These are phyloP conservation scores for Melanchra persicariae DNA, from an alignment of 2,888 invertebrate species.

Conservation along the genomic window DNA sequence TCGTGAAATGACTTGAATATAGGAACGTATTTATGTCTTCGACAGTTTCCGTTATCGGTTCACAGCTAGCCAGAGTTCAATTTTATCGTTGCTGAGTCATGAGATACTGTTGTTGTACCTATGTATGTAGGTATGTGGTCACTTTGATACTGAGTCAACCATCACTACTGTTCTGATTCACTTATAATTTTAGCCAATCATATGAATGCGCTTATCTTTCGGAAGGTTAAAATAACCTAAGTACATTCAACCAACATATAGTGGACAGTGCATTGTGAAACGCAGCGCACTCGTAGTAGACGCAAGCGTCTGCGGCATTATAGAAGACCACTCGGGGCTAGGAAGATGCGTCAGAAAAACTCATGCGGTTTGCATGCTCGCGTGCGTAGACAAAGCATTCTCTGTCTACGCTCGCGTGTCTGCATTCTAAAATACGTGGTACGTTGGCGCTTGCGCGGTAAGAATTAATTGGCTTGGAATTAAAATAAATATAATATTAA, in stretches of 20 bases:
- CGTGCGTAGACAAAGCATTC: too few species aligned
- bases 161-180: neutral
- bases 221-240: neutral
- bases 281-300: too few species aligned
- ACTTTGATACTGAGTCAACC: neutral
- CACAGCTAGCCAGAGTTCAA: neutral
- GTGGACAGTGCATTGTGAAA: neutral
- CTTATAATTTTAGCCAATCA: neutral
- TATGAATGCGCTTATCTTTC: neutral
- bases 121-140: neutral
- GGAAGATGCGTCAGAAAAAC: too few species aligned
- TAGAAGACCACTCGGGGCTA: too few species aligned
- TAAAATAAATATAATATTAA: too few species aligned
- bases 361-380: too few species aligned
- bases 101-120: neutral
- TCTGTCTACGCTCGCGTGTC: too few species aligned
- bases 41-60: neutral
- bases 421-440: too few species aligned
- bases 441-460: too few species aligned
- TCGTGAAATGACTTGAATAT: too few species aligned
- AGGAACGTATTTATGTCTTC: neutral
- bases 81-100: slow-evolving; percentile 11
- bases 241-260: neutral
- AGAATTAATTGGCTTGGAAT: too few species aligned
- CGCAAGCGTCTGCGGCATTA: too few species aligned